Base-by-base conservation (phyloP, 2,797 vertebrate species). In the Phataginus tetradactyla region DNA sequence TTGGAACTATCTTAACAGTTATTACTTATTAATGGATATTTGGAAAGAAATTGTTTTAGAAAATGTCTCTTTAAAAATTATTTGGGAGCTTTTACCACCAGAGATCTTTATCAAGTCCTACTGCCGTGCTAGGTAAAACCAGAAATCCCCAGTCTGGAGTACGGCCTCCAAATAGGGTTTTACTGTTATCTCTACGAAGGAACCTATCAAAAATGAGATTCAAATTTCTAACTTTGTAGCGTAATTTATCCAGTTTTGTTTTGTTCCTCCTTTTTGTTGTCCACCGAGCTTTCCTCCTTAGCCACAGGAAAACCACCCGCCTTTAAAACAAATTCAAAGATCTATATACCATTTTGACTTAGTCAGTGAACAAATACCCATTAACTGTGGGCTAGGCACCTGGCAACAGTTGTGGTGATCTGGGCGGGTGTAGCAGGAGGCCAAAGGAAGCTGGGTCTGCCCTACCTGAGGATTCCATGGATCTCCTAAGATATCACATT, bases 391-490 rank as follows among this genome's bases (percentile, higher is more conserved):
- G 32, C 21, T 57, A 93, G 89, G 95, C 83, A 97, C 97, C 91
- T 97, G 97, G 96, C 96, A 97, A 97, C 97, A 79, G 96, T 90
- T 93, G 71, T 95, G 96, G 85, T 91, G 68, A 96, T 97, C 97
- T 96, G 83, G 79, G n/a, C 83, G 78, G 92, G 92, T 95, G 86
- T 94, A 13, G 34, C 66, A 9, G 45, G 51, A 49, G 29, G 80
- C 57, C 45, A 25, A 53, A 55, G n/a, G 37, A 91, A 90, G 74
- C 34, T 92, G 42, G 32, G 14, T 90, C 85, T 61, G 21, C 51
- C 57, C 15, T 81, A 51, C 14, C 51, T 57, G 51, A 77, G 59
- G 14, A 61, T 90, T 91, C 59, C 13, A 3, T n/a, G 88, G 23
- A 39, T 79, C 49, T 86, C 66, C 80, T 68, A 88, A 94, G 45